These are phyloP conservation scores for Eulemur rubriventer DNA, from an alignment of 2,797 vertebrate genomes.

Conservation along the genomic window DNA sequence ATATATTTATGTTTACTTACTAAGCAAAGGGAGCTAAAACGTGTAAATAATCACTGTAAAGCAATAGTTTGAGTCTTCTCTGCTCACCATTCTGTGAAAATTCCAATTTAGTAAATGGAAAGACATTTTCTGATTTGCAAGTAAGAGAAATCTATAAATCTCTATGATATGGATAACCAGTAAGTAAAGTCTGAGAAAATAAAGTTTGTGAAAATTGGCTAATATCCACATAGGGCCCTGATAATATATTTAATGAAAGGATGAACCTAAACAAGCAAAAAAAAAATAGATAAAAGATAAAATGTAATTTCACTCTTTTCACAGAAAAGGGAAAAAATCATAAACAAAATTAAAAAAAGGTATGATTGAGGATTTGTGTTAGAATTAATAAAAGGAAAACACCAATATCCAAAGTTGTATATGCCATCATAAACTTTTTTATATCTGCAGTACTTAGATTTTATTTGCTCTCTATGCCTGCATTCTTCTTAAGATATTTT, in stretches of 20 bases:
- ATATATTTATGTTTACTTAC: not conserved
- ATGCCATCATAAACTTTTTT: conserved; percentile 85
- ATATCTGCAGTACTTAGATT: conserved; percentile 83
- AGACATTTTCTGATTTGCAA: not conserved
- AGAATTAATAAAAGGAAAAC: conserved; percentile 87
- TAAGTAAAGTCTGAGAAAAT: conserved; percentile 5
- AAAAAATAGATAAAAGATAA: conserved; percentile 27
- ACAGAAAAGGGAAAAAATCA: conserved; percentile 59
- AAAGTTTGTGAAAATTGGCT: not conserved
- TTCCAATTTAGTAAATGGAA: conserved; percentile 28
- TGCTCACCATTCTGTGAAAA: conserved; percentile 32
- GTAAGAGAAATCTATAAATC: conserved; percentile 13
- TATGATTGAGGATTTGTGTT: conserved; percentile 79
- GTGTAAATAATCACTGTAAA: not conserved
- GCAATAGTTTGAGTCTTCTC: not conserved
- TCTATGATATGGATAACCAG: not conserved
- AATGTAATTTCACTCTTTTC: conserved; percentile 15
- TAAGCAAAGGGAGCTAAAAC: not conserved
- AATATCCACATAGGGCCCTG: not conserved
- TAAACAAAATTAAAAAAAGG: conserved; percentile 78
- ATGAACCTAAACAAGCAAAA: conserved; percentile 12
- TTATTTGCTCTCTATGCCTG: conserved; percentile 85
- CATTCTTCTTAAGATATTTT: conserved; percentile 84
- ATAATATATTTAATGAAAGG: conserved; percentile 29
- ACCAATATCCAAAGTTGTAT: conserved; percentile 83